phyloP scores from a whole-genome alignment of 2,888 invertebrate species.

The Pachydiplax longipennis region DNA sequence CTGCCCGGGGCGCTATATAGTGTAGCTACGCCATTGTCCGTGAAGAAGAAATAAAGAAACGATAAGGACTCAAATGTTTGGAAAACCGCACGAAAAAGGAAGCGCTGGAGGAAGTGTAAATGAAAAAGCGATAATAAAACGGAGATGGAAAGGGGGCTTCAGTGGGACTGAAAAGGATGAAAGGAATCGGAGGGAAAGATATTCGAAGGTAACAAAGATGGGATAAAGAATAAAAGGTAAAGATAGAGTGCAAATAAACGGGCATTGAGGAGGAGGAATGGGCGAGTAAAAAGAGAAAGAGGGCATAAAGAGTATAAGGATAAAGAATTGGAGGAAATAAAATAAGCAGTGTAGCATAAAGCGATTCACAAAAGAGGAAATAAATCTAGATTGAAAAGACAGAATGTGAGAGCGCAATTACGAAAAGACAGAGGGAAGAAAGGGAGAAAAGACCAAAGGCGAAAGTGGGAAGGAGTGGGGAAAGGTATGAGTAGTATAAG shows the following conservation, averaged over 20 bases:
- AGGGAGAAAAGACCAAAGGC: neutral
- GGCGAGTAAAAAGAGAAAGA: neutral
- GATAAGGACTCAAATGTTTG: too few relatives aligned
- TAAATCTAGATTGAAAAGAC: neutral
- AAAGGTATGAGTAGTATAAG: neutral
- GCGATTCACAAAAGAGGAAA: neutral
- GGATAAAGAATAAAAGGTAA: neutral
- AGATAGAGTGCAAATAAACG: neutral
- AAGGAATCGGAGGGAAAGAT: neutral
- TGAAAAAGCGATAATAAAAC: neutral
- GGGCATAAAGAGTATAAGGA: neutral
- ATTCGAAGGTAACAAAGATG: neutral
- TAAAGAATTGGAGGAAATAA: neutral
- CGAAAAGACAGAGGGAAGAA: neutral
- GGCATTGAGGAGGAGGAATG: neutral
- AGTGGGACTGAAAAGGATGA: neutral
- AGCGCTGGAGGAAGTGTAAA: neutral
- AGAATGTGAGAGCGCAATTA: neutral
- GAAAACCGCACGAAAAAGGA: neutral
- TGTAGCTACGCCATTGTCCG: too few relatives aligned
- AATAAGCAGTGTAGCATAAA: neutral
- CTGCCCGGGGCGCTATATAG: too few relatives aligned
- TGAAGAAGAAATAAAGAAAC: too few relatives aligned
- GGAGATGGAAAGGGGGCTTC: neutral
- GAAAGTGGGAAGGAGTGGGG: neutral